Percentiles rank a stretch among this genome's conserved stretches.
Evolutionary conservation across 2,797 vertebrate genomes (phyloP).

Genomic region (Lycodopsis pacificus): DNA sequence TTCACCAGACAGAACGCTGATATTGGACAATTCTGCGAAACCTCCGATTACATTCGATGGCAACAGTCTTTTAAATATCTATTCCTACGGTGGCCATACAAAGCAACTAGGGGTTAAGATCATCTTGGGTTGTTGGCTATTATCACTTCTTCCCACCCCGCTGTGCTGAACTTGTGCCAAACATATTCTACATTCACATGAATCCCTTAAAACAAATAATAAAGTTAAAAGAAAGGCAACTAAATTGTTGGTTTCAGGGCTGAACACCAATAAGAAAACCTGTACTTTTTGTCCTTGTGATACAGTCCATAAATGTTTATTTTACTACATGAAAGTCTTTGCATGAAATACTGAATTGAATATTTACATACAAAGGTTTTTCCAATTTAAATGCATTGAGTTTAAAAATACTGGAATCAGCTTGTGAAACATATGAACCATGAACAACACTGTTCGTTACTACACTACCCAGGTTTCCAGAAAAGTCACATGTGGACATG

Average conservation of each 20-base stretch:
- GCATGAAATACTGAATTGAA: neutral
- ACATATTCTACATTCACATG: neutral
- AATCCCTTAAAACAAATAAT: neutral
- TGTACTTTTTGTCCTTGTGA: neutral
- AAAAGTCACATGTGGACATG: neutral
- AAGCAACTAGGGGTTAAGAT: neutral
- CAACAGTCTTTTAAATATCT: neutral
- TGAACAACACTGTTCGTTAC: neutral
- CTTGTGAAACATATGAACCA: neutral
- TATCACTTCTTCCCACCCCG: neutral
- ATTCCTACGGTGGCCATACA: neutral
- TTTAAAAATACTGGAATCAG: neutral
- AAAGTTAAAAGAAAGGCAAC: neutral
- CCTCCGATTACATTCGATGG: neutral
- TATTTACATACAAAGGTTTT: neutral
- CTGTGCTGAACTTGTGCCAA: neutral
- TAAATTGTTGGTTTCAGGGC: neutral
- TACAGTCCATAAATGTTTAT: neutral
- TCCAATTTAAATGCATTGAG: neutral
- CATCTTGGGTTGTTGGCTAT: neutral
- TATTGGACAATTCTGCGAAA: constrained; percentile 48
- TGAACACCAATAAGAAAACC: neutral
- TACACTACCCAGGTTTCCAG: neutral
- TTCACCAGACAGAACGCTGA: constrained; percentile 9
- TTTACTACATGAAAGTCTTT: neutral